These are phyloP conservation scores for Acrobasis suavella DNA, from an alignment of 2,888 invertebrate genomes.

Conservation along the genomic window DNA sequence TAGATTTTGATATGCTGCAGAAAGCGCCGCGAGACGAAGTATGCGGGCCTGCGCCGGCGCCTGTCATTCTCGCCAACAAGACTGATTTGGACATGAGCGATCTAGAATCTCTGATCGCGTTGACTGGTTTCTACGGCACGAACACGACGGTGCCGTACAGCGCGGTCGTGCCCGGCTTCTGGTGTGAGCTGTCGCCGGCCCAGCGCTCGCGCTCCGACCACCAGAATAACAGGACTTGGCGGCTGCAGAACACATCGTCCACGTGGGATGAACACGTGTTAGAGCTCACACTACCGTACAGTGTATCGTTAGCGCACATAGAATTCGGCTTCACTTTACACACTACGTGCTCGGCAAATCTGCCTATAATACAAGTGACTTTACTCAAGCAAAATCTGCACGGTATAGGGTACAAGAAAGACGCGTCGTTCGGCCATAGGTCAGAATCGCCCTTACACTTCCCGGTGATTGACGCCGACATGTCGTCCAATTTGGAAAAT, in stretches of 20 bases:
- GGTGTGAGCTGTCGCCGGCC: constrained; percentile 96
- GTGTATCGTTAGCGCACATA: constrained; percentile 92
- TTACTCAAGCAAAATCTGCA: constrained; percentile 83
- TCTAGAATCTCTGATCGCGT: constrained; percentile 85
- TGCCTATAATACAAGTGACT: constrained; percentile 91
- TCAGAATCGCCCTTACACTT: constrained; percentile 68
- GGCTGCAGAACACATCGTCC: constrained; percentile 92
- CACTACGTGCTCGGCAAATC: constrained; percentile 86
- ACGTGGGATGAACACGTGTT: constrained; percentile 97
- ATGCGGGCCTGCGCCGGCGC: constrained; percentile 52
- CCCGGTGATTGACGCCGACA: constrained; percentile 61
- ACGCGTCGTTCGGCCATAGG: constrained; percentile 69
- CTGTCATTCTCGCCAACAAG: constrained; percentile 82
- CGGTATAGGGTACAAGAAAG: constrained; percentile 80
- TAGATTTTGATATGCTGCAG: constrained; percentile 73
- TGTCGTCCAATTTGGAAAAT: constrained; percentile 81
- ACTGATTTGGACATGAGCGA: constrained; percentile 81
- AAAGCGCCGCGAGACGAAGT: constrained; percentile 64
- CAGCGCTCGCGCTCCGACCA: constrained; percentile 94
- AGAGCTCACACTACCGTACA: constrained; percentile 92
- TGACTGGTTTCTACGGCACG: constrained; percentile 89
- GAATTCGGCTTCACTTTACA: constrained; percentile 94
- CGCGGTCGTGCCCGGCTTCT: constrained; percentile 95
- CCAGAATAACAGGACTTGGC: constrained; percentile 94
- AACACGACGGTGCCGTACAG: constrained; percentile 85